Base-by-base conservation (phyloP, 2,113 vertebrate species). In the Condylura cristata region DNA sequence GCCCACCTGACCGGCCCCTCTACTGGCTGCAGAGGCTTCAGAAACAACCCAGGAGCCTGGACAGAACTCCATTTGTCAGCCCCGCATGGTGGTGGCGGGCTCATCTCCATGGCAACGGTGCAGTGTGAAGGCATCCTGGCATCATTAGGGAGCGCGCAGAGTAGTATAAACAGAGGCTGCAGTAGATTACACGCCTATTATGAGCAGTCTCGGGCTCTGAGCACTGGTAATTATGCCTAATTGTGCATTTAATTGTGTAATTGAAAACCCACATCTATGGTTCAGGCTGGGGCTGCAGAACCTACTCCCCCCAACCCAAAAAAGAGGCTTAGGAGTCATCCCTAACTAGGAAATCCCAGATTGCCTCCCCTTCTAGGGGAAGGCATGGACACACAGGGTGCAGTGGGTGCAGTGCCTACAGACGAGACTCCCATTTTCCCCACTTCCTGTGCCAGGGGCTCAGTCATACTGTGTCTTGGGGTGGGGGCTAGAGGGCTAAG, bases 241-340 rank as follows among this genome's bases (percentile, higher is more conserved):
- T 98, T 98, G 98, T 97, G 98, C 98, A 98, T 98, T 98, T 98
- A 98, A 98, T 98, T 98, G 98, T 97, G 97, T 98, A 98, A 98
- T 98, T 98, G 98, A 98, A 98, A 98, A 98, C 93, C 97, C 98
- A 96, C 97, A 96, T 89, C 82, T 96, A 97, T 96, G 94, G 97
- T 96, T 94, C 94, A 96, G 97, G 68, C 93, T 58, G 58, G 96
- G 97, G 96, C 97, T 96, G 61, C 80, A 96, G 84, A 96, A 96
- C 41, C 61, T 53, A 71, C 53, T 3, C 17, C 71, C 63, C 93
- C 39, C 66, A 10, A 11, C 3, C 18, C n/a, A 0, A 37, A 84
- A 84, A 83, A 41, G 28, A 51, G 48, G 91, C 32, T 46, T 61
- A 79, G 82, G 76, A 81, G 51, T 60, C 66, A 87, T 85, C 76